Base-by-base conservation (phyloP, 2,797 vertebrate genomes). In the Amniataba percoides region DNA sequence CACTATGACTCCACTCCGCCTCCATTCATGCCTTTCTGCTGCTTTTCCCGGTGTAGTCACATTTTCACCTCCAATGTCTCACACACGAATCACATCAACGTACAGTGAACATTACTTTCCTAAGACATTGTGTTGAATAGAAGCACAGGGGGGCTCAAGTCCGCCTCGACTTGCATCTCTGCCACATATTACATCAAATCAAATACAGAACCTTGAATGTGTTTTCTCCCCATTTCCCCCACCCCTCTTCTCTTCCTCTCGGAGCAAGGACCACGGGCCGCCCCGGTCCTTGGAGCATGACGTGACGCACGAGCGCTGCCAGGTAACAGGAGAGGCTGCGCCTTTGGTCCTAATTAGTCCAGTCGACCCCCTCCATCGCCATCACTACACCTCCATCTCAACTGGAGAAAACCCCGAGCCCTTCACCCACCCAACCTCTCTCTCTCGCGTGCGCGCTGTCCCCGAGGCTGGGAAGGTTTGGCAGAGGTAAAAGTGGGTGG, bases 341-440 rank as follows among this genome's bases (percentile, higher is more conserved):
- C 90, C 85, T 93, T 94, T 93, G 90, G 93, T 94, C 92, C 91
- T 85, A 87, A 90, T 93, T 89, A 90, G 87, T 85, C 85, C 85
- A 82, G 86, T 81, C 81, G 60, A 67, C 77, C 71, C 61, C 79
- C 64, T 81, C 82, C 61, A 58, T 78, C 42, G 52, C 82, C 74
- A 12, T 80, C 74, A 49, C 72, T 78, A 52, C 81, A 74, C 66
- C 74, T 82, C 72, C 78, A 60, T 76, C 80, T 77, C 61, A 57
- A 76, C 58, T 53, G 19, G 70, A 72, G 60, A 78, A 74, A 60
- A 73, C 76, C 73, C 72, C 68, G 15, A 77, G 23, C 53, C 71
- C 74, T 72, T 74, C 63, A 57, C 49, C 75, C 74, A 55, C 67
- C 71, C 67, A 55, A 21, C 27, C 64, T 62, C 57, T 62, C 25